A percentile compares a stretch with the other conserved stretches of the same genome.
Conservation (phyloP, 2,113 vertebrate species). For the Ramphastos sulfuratus region DNA sequence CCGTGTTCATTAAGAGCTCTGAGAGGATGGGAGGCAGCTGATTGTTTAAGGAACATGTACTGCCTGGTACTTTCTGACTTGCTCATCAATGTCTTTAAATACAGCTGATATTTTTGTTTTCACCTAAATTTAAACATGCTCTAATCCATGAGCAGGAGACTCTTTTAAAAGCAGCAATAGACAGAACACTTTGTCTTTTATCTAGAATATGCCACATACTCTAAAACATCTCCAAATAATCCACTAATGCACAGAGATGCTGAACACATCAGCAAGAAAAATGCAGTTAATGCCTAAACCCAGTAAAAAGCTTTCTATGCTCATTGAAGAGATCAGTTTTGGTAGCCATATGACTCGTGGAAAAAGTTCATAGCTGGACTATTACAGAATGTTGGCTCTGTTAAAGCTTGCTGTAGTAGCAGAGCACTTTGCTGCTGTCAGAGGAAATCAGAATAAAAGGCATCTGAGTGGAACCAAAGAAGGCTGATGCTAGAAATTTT, state of each 20-base stretch:
- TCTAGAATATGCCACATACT: neutral
- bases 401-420: neutral
- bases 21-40: neutral
- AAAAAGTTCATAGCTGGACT: neutral
- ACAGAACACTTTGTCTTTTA: conserved; percentile 16
- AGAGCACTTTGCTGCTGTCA: neutral
- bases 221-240: neutral
- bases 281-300: neutral
- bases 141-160: neutral
- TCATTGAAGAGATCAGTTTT: neutral
- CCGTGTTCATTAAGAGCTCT: neutral
- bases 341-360: neutral
- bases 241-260: neutral
- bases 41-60: neutral
- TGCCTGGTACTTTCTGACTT: conserved; percentile 21
- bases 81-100: conserved; percentile 23
- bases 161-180: conserved; percentile 30
- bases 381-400: neutral
- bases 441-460: neutral
- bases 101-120: conserved; percentile 40
- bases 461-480: neutral
- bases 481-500: neutral
- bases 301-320: neutral
- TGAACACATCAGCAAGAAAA: neutral
- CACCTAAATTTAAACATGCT: conserved; percentile 48